Percentiles rank a stretch among this genome's conserved stretches.
phyloP scores from a whole-genome alignment of 2,797 vertebrate species.

The Monodelphis domestica region DNA sequence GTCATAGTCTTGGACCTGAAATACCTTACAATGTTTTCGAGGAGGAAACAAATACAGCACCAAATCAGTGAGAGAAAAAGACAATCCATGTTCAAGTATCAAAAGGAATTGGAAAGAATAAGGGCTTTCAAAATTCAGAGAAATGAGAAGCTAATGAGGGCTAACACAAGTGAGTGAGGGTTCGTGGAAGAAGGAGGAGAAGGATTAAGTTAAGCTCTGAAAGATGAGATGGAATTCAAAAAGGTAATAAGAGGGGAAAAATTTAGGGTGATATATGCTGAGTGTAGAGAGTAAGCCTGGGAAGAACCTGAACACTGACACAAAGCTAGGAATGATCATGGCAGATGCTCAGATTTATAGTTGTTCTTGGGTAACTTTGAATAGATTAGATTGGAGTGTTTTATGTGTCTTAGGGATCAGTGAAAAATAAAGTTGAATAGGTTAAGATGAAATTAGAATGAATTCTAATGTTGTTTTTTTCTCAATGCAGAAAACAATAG shows the following conservation, averaged over 20 bases:
- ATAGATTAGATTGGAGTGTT: neutral
- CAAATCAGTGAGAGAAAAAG: neutral
- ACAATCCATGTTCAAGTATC: neutral
- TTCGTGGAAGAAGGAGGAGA: neutral
- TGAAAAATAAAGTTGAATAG: neutral
- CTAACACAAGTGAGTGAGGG: neutral
- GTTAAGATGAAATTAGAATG: neutral
- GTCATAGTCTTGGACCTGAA: neutral
- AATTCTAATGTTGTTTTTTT: neutral
- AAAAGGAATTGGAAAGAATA: neutral
- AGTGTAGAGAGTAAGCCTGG: neutral
- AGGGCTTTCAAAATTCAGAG: neutral
- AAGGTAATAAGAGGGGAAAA: neutral
- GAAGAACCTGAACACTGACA: neutral
- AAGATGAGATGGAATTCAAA: neutral
- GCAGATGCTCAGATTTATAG: neutral
- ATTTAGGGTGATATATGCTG: neutral
- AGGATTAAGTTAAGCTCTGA: too few relatives aligned
- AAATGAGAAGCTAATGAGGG: neutral
- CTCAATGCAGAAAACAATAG: neutral
- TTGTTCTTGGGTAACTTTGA: neutral
- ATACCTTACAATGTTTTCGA: neutral
- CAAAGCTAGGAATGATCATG: neutral
- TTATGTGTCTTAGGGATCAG: neutral
- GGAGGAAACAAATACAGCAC: neutral